phyloP scores from a whole-genome alignment of 37 sponge, comb jelly and placozoan genomes.

The Hexactinellida sp. region DNA sequence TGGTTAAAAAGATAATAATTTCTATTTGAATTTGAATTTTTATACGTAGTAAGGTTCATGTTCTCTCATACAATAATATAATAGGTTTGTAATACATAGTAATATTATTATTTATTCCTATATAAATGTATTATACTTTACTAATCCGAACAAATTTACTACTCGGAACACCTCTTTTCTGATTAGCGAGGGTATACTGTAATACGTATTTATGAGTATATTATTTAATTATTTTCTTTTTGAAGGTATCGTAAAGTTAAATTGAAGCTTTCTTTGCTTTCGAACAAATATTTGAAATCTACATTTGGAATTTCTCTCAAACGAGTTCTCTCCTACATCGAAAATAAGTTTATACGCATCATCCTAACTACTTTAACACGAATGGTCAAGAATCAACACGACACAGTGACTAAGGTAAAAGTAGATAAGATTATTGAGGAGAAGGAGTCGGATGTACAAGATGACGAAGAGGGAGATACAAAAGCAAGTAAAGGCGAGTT shows the following conservation, averaged over 20 bases:
- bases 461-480: neutral
- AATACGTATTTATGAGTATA: neutral
- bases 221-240: neutral
- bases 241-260: neutral
- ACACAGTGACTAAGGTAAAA: neutral
- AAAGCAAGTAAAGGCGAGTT: neutral
- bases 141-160: neutral
- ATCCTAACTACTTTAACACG: neutral
- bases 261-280: neutral
- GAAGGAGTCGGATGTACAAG: neutral
- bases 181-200: neutral
- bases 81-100: too few relatives aligned
- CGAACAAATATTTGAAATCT: neutral
- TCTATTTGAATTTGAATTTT: too few relatives aligned
- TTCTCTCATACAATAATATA: too few relatives aligned
- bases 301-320: neutral
- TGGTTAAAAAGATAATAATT: too few relatives aligned
- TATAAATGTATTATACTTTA: neutral
- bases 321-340: neutral
- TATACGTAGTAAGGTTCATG: too few relatives aligned
- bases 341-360: neutral
- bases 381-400: slow-evolving; percentile 2
- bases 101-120: too few relatives aligned
- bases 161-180: neutral
- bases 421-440: slow-evolving; percentile 14